Conservation (phyloP, 2,113 vertebrate species). For the Hydrolagus affinis region DNA sequence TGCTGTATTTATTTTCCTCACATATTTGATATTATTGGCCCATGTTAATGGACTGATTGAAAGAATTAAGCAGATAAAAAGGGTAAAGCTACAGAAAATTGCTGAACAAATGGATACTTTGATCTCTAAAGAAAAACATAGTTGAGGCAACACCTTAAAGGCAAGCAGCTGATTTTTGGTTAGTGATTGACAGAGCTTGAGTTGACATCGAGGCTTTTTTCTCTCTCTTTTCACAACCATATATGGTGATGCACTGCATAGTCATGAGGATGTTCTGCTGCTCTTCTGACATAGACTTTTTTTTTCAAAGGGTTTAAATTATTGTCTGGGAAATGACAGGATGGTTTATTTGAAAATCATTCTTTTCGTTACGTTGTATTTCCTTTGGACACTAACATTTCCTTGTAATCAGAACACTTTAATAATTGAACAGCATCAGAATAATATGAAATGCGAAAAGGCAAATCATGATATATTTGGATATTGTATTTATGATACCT, state of each 20-base stretch:
- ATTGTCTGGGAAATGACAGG: slow-evolving; percentile 51
- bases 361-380: slow-evolving; percentile 48
- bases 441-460: slow-evolving; percentile 56
- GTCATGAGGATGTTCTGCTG: neutral
- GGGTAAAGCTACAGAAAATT: neutral
- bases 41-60: neutral
- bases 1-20: neutral
- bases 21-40: neutral
- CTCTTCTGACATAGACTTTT: neutral
- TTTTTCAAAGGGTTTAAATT: slow-evolving; percentile 44
- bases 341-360: slow-evolving; percentile 58
- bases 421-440: slow-evolving; percentile 58
- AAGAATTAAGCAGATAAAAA: neutral
- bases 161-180: neutral
- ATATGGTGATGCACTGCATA: neutral
- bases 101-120: neutral
- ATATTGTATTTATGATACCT: slow-evolving; percentile 51
- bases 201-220: neutral
- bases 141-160: neutral
- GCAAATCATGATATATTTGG: slow-evolving; percentile 61
- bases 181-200: neutral
- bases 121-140: neutral
- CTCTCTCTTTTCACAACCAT: neutral
- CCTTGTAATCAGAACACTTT: slow-evolving; percentile 48
- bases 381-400: slow-evolving; percentile 42